Evolutionary conservation across 1,140 invertebrate species (phyloP).

Genomic region (Archivesica marissinica): DNA sequence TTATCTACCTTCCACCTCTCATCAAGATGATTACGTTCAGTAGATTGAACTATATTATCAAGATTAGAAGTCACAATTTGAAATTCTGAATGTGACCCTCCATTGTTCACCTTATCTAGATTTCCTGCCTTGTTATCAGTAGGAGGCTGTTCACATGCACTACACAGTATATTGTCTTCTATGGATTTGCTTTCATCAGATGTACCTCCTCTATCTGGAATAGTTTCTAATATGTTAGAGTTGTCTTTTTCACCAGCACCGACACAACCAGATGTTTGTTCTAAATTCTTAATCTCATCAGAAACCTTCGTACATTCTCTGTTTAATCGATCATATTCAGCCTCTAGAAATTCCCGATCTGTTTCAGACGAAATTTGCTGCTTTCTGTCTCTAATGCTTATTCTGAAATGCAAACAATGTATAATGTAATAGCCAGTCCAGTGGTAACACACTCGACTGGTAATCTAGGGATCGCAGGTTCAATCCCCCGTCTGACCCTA

Average conservation of each 20-base stretch:
- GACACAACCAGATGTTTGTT: not conserved
- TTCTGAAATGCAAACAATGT: slow-evolving; percentile 31
- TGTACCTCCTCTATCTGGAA: not conserved
- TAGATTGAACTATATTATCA: not conserved
- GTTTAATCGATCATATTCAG: slow-evolving; percentile 55
- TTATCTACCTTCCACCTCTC: not conserved
- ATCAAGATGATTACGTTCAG: not conserved
- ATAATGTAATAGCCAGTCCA: too few relatives aligned
- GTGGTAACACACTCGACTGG: too few relatives aligned
- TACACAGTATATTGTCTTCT: not conserved
- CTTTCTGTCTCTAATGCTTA: slow-evolving; percentile 52
- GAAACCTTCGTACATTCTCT: slow-evolving; percentile 48
- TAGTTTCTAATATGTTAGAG: not conserved
- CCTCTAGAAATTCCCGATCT: slow-evolving; percentile 46
- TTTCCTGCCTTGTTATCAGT: not conserved
- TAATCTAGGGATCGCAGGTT: too few relatives aligned
- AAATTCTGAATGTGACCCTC: not conserved
- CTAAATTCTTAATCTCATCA: slow-evolving; percentile 44
- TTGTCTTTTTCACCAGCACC: not conserved
- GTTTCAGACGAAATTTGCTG: slow-evolving; percentile 24
- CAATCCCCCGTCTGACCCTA: too few relatives aligned
- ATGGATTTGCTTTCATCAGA: not conserved
- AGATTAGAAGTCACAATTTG: not conserved
- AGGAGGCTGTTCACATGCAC: not conserved
- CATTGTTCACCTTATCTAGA: not conserved